A percentile compares a stretch with the other conserved stretches of the same genome.
Conservation (phyloP, 2,797 vertebrate genomes). For the Gallinago stenura region DNA sequence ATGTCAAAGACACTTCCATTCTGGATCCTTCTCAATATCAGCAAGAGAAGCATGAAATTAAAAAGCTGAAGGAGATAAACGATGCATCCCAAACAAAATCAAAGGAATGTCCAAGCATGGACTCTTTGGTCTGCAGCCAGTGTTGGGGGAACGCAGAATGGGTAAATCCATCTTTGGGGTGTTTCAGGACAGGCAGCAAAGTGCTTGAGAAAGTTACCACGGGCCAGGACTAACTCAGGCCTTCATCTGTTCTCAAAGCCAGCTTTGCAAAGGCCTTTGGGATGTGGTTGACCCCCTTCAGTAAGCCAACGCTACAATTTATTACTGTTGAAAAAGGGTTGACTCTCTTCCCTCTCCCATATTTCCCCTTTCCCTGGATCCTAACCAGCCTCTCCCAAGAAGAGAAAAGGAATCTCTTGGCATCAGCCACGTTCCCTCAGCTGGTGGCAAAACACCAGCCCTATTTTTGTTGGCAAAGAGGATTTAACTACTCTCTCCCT, state of each 20-base stretch:
- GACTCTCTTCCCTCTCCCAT: not conserved
- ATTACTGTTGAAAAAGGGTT: not conserved
- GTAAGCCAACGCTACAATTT: not conserved
- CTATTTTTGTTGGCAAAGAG: not conserved
- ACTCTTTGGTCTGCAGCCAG: not conserved
- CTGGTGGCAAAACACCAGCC: not conserved
- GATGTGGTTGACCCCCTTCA: not conserved
- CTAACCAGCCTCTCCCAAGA: not conserved
- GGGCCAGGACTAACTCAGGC: not conserved
- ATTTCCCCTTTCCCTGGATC: not conserved
- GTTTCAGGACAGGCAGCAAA: not conserved
- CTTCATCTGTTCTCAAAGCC: not conserved
- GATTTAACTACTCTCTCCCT: not conserved
- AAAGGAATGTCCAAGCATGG: not conserved
- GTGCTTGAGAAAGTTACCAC: not conserved
- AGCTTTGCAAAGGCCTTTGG: not conserved
- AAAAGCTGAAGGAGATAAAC: constrained; percentile 31
- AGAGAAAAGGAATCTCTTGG: not conserved
- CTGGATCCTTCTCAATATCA: not conserved
- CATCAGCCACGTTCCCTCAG: not conserved
- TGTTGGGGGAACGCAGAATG: not conserved
- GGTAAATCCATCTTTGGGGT: not conserved
- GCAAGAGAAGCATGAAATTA: constrained; percentile 1
- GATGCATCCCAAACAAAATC: not conserved
- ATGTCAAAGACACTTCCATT: not conserved